phyloP scores from a whole-genome alignment of 1,140 invertebrate species.

The Polypedilum pembai region DNA sequence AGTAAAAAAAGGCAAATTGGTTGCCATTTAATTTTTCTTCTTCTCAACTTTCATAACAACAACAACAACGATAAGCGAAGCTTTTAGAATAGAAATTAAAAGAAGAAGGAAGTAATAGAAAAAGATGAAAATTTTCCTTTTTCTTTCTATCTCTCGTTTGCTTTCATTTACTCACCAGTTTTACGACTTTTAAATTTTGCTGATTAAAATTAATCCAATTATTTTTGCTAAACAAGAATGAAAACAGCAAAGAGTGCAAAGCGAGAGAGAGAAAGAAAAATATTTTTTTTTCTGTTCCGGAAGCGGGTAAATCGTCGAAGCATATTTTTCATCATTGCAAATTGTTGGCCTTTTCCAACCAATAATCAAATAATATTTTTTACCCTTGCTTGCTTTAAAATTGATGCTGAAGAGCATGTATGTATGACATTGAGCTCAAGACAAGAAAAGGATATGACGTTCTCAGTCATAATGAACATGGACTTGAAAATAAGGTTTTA shows the following conservation, averaged over 20 bases:
- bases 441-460: neutral
- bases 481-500: neutral
- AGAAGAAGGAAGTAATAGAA: neutral
- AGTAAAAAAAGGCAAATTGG: neutral
- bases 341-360: conserved; percentile 6
- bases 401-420: no score
- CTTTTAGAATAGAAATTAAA: neutral
- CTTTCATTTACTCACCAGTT: conserved; percentile 3
- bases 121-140: conserved; percentile 19
- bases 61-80: no score
- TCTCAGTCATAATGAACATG: neutral
- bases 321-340: conserved; percentile 18
- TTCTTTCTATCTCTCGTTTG: neutral
- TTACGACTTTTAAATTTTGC: conserved; percentile 28
- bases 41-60: neutral
- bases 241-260: neutral
- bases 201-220: conserved; percentile 25
- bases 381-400: no score
- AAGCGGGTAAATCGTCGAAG: neutral
- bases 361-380: no score
- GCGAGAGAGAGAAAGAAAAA: neutral
- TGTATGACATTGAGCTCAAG: no score
- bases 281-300: neutral
- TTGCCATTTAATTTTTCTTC: conserved; percentile 18
- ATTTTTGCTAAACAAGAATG: conserved; percentile 1